phyloP scores from a whole-genome alignment of 2,113 vertebrate species.

The Gallinago media region DNA sequence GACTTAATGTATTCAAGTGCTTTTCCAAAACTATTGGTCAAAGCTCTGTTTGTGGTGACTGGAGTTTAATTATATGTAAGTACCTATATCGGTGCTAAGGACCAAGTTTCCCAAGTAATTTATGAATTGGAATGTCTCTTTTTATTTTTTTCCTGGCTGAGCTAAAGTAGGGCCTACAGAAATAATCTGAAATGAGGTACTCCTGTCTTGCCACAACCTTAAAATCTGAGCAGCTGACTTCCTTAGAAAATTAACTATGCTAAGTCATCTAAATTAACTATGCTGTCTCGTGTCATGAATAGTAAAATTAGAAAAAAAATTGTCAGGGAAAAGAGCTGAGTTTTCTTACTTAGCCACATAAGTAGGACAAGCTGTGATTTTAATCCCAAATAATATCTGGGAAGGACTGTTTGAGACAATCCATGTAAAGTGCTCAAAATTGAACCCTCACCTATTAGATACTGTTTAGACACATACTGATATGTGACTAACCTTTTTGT shows the following conservation, averaged over 20 bases:
- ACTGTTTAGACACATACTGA: not conserved
- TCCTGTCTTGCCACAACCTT: not conserved
- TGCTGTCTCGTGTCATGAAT: not conserved
- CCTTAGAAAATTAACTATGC: not conserved
- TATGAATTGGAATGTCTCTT: not conserved
- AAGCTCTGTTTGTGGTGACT: not conserved
- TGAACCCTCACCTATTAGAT: rapidly evolving
- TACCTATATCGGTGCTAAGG: not conserved
- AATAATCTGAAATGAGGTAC: not conserved
- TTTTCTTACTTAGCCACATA: not conserved
- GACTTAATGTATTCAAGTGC: too few relatives aligned
- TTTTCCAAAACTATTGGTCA: not conserved
- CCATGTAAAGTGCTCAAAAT: not conserved
- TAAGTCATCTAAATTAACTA: not conserved
- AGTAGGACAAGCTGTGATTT: not conserved
- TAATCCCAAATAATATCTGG: not conserved
- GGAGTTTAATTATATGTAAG: not conserved
- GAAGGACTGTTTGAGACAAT: not conserved
- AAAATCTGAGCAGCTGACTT: not conserved
- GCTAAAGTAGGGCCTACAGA: not conserved
- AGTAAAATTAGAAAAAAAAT: not conserved
- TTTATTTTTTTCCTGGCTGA: not conserved
- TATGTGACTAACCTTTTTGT: not conserved
- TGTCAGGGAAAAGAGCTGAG: not conserved
- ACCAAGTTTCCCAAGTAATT: not conserved